Evolutionary conservation across 1,140 invertebrate species (phyloP), one percentile per base, ranked within the genome.

Genomic region (Macrosteles quadrilineatus): DNA sequence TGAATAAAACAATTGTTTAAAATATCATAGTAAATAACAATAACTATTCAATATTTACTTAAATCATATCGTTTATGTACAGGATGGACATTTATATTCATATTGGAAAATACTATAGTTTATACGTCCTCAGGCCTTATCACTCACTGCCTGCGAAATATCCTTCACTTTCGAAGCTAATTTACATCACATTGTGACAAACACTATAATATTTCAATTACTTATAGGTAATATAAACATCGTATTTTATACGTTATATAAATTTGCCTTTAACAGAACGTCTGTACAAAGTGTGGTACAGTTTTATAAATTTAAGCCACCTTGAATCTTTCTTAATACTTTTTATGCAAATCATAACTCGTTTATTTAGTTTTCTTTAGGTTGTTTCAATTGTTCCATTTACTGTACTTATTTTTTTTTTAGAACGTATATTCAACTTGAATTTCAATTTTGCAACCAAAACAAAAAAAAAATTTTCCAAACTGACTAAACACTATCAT

Each of bases 21-120:
- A 59, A 59, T 59, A 59, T 59, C 32, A 29, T 9, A 59, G 23
- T 59, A 59, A 30, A 27, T 29, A 59, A 59, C 55, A 59, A 21
- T 59, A 59, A 59, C 55, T 59, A 59, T 59, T 59, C 6, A 59
- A 11, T 59, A 59, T 14, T 59, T 59, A 14, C 2, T 27, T 59
- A 59, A 50, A 50, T 50, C 21, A 50, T 23, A 27, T 4, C 9
- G 12, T 25, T 25, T 59, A 59, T 59, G 25, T 59, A 59, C 55
- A 59, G 23, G 55, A 59, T 59, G 55, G 55, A 59, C 55, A 59
- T 59, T 59, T 30, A 59, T 59, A 59, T 59, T 27, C 12, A 14
- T 59, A 21, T 27, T 27, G 23, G 12, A 23, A 59, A 59, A 59
- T 14, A 21, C 12, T 25, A 21, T 23, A 59, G 19, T 6, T 21